Base-by-base conservation (phyloP, 2,797 vertebrate genomes). In the Poecilia picta region DNA sequence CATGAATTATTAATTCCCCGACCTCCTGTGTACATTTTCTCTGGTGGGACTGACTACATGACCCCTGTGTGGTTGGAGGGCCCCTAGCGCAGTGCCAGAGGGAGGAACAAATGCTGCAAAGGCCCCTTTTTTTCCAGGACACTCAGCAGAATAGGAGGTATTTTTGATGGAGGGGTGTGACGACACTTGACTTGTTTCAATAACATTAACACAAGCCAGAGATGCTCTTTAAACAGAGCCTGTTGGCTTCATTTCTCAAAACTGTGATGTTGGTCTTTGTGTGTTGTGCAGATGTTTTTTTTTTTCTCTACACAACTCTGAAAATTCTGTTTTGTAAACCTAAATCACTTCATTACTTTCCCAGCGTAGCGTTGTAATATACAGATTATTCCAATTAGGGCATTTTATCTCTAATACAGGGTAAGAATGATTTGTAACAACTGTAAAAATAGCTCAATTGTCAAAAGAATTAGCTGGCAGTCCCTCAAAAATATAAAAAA, bases 1-100 rank as follows among this genome's bases (percentile, higher is more conserved):
- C 41, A 5, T 80, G 73, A 89, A 92, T 93, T 83, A 94, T 94
- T 92, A 89, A 92, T 89, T 89, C 43, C 41, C 66, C 41, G 72
- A 75, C 86, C 80, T 87, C 76, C 83, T 85, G 83, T 78, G 88
- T 87, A 81, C 82, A 75, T 78, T 85, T 86, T 78, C 77, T 87
- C 83, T 31, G 45, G 33, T 31, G 87, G 83, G 66, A 64, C 73
- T 66, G 73, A 73, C 84, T 46, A 53, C 43, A 74, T 85, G 81
- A 77, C 78, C 73, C 47, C 73, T 79, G 76, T 79, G 51, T 83
- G 47, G 81, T 76, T 33, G 33, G 33, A 46, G 72, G 55, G 83
- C 70, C 81, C 78, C 12, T 16, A 81, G 80, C 78, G 73, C 72
- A 83, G 62, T 73, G 73, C 88, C 85, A 80, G 71, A 73, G 68